Percentiles rank a stretch among this genome's conserved stretches.
Evolutionary conservation across 2,888 invertebrate genomes (phyloP).

Genomic region (Blomia tropicalis): DNA sequence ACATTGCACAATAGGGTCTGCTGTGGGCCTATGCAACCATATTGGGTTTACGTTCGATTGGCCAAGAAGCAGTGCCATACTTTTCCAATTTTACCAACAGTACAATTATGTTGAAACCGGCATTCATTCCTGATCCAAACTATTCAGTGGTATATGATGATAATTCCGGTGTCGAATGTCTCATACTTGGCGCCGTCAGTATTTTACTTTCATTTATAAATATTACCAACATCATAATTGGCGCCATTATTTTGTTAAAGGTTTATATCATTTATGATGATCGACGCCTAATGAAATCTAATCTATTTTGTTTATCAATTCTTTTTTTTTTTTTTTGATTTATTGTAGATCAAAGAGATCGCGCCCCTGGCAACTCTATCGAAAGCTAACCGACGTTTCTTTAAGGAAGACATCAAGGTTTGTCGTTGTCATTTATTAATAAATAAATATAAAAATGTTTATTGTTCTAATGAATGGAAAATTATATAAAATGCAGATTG

Average conservation of each 20-base stretch:
- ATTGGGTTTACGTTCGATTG: conserved; percentile 21
- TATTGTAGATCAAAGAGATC: conserved; percentile 54
- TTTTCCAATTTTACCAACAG: neutral
- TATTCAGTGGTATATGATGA: conserved; percentile 50
- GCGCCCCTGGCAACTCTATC: conserved; percentile 57
- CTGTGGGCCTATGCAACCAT: conserved; percentile 28
- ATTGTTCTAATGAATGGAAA: neutral
- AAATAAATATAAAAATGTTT: too few species aligned
- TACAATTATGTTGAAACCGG: conserved; percentile 21
- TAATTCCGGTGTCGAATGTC: conserved; percentile 57
- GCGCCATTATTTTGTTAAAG: conserved; percentile 28
- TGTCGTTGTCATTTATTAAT: too few species aligned
- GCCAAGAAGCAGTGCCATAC: conserved; percentile 19
- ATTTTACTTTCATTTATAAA: conserved; percentile 61
- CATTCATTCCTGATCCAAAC: conserved; percentile 24
- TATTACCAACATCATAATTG: conserved; percentile 51
- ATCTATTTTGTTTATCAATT: neutral
- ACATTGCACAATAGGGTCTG: conserved; percentile 26
- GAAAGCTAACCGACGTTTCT: conserved; percentile 55
- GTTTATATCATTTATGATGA: conserved; percentile 23
- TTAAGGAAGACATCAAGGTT: conserved; percentile 61
- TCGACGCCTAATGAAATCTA: neutral
- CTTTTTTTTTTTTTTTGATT: neutral
- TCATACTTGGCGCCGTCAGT: conserved; percentile 60
- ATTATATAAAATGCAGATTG: conserved; percentile 15